Evolutionary conservation across 2,113 vertebrate species (phyloP).

Genomic region (Myanophis thanlyinensis): DNA sequence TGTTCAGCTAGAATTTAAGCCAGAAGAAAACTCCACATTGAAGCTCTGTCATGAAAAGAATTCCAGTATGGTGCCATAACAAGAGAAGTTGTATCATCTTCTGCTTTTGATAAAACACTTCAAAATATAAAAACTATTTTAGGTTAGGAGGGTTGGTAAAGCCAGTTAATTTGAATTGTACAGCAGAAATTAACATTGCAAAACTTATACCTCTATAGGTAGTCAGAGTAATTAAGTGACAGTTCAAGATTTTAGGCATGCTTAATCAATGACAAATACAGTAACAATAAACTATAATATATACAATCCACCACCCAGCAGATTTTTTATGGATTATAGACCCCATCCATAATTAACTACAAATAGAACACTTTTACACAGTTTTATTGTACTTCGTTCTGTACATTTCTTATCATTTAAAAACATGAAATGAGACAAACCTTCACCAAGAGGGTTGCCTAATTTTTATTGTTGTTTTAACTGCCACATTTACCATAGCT

Average conservation of each 20-base stretch:
- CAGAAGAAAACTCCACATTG: neutral
- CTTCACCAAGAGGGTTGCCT: neutral
- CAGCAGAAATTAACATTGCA: neutral
- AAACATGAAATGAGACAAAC: neutral
- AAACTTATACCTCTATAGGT: neutral
- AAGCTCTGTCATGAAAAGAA: neutral
- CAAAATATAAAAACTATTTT: neutral
- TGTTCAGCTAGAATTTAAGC: neutral
- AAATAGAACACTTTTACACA: neutral
- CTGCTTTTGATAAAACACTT: neutral
- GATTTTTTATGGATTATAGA: neutral
- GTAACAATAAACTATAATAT: neutral
- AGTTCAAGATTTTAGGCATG: neutral
- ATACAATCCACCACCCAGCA: neutral
- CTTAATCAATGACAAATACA: neutral
- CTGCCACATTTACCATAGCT: neutral
- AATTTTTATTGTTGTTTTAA: neutral
- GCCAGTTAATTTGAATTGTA: neutral
- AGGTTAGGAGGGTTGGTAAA: neutral
- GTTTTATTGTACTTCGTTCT: neutral
- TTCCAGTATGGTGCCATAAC: neutral
- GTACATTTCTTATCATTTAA: neutral
- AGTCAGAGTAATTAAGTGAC: neutral
- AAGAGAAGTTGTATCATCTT: neutral
- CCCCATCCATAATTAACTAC: neutral